Evolutionary conservation across 2,113 vertebrate species (phyloP), one percentile per base, ranked within the genome.

Genomic region (Embiotoca jacksoni): DNA sequence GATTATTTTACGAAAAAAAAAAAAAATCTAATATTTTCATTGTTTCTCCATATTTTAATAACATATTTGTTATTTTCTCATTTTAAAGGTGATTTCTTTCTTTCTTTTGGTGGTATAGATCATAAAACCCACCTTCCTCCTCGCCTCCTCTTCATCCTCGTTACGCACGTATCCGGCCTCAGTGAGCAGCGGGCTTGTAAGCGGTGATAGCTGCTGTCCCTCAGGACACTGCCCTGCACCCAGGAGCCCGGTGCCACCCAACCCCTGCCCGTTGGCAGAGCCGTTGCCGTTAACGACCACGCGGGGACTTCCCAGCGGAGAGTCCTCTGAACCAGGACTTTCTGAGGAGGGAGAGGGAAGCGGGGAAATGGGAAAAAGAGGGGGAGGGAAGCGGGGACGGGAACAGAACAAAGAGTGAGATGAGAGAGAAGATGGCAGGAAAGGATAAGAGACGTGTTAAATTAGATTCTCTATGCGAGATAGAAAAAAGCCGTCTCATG

Each of bases 81-180:
- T 23, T 23, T 23, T 23, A 23, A 23, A 23, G 23, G 23, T 23
- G 23, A 23, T 23, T 23, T 23, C 23, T 23, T 23, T 23, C 23
- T 23, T 23, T 23, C 23, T 23, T 23, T 23, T 23, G 23, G 23
- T 23, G 23, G 23, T 23, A 23, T 23, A 23, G 23, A 23, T 23
- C 23, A 23, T 23, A 23, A 23, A 23, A 23, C 89, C 66, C 92
- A 99, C 97, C 96, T 97, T 99, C 88, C 94, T 96, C 85, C 96
- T 95, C 71, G 95, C 95, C 16, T 98, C 97, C 0, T 98, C 97
- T 55, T 98, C 97, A 0, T 98, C 97, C 0, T 98, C 97, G 0
- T 96, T 95, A 82, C 96, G 95, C 4, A 96, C 80, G 59, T 95
- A 96, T 0, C 95, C 94, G 0, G 96, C 95, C 44, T 98, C 97